These are phyloP conservation scores for Cassiopea xamachana DNA, from an alignment of 30 jellyfish, hydroid and myxozoan species.

Conservation along the genomic window DNA sequence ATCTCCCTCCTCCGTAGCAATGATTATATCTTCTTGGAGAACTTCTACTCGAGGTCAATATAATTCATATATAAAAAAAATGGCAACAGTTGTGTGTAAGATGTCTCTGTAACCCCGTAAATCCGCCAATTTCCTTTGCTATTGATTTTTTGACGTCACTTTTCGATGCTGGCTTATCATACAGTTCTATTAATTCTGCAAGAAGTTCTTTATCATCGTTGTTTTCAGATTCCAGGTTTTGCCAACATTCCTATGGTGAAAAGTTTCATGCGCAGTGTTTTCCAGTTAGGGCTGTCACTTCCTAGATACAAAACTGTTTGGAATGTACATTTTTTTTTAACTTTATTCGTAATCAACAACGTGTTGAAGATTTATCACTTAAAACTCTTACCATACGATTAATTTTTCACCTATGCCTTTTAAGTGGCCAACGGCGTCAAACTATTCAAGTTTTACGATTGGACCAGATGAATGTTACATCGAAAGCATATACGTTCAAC, in stretches of 20 bases:
- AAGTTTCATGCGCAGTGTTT: slow-evolving; percentile 32
- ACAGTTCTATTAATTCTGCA: slow-evolving; percentile 51
- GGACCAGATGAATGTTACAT: slow-evolving; percentile 25
- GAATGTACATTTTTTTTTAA: slow-evolving; percentile 20
- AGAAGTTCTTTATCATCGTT: slow-evolving; percentile 51
- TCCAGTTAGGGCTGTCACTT: slow-evolving; percentile 25
- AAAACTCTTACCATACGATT: slow-evolving; percentile 7
- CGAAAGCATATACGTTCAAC: slow-evolving; percentile 5
- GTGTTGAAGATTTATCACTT: slow-evolving; percentile 12
- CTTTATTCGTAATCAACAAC: background rate
- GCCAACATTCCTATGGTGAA: slow-evolving; percentile 23
- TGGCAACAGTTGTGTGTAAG: background rate
- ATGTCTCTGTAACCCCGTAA: background rate
- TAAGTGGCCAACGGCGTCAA: slow-evolving; percentile 55
- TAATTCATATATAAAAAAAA: background rate
- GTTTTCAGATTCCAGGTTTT: slow-evolving; percentile 10
- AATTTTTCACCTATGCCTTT: slow-evolving; percentile 4
- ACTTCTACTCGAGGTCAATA: background rate
- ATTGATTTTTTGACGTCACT: slow-evolving; percentile 9
- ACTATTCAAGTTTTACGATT: slow-evolving; percentile 14
- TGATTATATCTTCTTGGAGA: slow-evolving; percentile 1
- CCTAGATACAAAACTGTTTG: slow-evolving; percentile 12
- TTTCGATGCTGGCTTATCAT: slow-evolving; percentile 26
- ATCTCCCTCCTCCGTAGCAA: slow-evolving; percentile 4
- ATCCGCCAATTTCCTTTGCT: background rate